Evolutionary conservation across 2,888 invertebrate species (phyloP), one percentile per base, ranked within the genome.

Genomic region (Platycheirus rosarum): DNA sequence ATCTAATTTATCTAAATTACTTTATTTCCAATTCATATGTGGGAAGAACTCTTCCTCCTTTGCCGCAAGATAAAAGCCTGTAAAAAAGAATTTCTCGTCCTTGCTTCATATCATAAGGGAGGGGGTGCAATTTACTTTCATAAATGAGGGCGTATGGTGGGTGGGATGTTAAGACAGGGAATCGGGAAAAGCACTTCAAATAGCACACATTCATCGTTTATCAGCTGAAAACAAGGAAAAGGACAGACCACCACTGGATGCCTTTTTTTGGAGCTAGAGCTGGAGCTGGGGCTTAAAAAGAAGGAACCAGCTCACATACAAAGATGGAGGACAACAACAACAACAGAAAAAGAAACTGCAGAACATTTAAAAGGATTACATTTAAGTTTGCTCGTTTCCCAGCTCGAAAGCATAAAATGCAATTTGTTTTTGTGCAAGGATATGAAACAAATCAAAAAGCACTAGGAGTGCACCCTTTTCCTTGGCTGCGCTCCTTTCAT

Each of bases 141-240:
- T 11, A 37, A 20, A 40, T 16, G 35, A 42, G 26, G 16, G 13
- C 7, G 14, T 16, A 4, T 35, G 23, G 16, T 8, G 18, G 4
- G 29, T 26, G 18, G 48, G 35, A 18, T 4, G 60, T n/a, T 3
- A 18, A 14, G 16, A 32, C 40, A 40, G n/a, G 60, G 9, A 57
- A 57, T 18, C 32, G 29, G 13, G 13, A 48, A 62, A 74, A 74
- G 40, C 44, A 57, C 74, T 74, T 42, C 20, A 49, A 79, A 75
- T 70, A 60, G 79, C 75, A 75, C 51, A 80, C 40, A 80, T 55
- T 80, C 44, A 75, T 80, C 75, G 80, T 80, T 80, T 80, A 80
- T 80, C 80, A 80, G 70, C 57, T 70, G 57, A 75, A 80, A 75
- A 80, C 75, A 75, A 75, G 75, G 66, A 80, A 80, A 23, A 75